Evolutionary conservation across 2,888 invertebrate species (phyloP).

Genomic region (Uloborus plumipes): DNA sequence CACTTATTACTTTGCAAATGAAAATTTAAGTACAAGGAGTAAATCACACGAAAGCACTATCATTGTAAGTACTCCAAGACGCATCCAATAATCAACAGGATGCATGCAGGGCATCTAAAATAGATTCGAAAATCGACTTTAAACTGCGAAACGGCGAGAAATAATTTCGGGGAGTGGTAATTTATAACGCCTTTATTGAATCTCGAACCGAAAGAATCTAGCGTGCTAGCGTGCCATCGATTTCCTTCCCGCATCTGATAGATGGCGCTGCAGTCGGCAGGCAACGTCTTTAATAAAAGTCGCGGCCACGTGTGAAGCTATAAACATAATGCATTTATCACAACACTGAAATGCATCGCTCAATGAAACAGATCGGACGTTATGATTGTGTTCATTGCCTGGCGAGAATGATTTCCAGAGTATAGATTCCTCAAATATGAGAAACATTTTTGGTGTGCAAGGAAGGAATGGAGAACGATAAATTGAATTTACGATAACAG

Average conservation of each 20-base stretch:
- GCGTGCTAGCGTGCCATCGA: constrained; percentile 8
- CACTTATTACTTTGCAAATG: too few species aligned
- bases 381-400: neutral
- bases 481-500: too few species aligned
- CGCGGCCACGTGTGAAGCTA: constrained; percentile 14
- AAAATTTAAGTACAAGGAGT: too few species aligned
- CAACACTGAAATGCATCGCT: constrained; percentile 9
- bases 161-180: constrained; percentile 37
- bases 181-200: constrained; percentile 43
- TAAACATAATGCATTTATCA: constrained; percentile 18
- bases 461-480: too few species aligned
- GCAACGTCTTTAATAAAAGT: neutral
- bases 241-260: constrained; percentile 14
- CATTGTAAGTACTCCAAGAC: too few species aligned
- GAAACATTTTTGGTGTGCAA: too few species aligned
- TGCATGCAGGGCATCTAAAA: too few species aligned
- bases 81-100: too few species aligned
- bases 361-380: constrained; percentile 20
- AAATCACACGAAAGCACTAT: too few species aligned
- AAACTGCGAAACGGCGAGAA: constrained; percentile 19
- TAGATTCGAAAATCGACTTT: constrained; percentile 13
- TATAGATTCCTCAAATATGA: too few species aligned
- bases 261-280: constrained; percentile 17
- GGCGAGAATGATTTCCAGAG: too few species aligned
- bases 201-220: constrained; percentile 1